Conservation (phyloP, 2,888 invertebrate species). For the Phaedon cochleariae region DNA sequence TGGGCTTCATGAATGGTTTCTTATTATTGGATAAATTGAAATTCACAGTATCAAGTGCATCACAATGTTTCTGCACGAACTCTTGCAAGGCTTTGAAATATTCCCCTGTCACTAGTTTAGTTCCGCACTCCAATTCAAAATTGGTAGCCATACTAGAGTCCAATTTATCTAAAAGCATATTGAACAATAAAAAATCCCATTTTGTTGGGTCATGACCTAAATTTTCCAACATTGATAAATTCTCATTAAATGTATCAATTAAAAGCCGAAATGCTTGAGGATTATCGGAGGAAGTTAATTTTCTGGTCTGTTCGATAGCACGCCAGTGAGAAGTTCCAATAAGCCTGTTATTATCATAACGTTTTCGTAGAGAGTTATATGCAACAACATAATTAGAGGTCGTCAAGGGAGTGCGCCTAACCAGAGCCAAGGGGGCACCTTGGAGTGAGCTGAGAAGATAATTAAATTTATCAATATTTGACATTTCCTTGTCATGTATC, state of each 20-base stretch:
- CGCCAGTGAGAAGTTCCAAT: not conserved
- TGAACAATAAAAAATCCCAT: not conserved
- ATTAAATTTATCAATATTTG: no score
- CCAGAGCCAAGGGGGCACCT: not conserved
- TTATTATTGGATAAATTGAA: not conserved
- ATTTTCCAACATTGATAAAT: not conserved
- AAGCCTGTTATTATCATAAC: not conserved
- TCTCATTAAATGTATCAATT: not conserved
- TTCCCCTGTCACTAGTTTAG: not conserved
- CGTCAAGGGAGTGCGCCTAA: not conserved
- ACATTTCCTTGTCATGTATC: not conserved
- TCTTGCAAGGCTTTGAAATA: not conserved
- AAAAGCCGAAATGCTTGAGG: not conserved
- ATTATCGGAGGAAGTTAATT: not conserved
- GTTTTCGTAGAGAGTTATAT: not conserved
- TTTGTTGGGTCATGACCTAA: no score
- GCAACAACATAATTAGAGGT: not conserved
- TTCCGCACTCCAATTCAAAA: not conserved
- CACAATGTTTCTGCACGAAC: not conserved
- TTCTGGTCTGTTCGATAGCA: not conserved
- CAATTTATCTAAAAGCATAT: not conserved
- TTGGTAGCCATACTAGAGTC: not conserved
- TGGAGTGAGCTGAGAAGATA: no score
- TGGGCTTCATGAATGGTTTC: not conserved
- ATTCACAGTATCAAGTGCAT: not conserved